Base-by-base conservation (phyloP, 2,888 invertebrate species). In the Charanyca ferruginea region DNA sequence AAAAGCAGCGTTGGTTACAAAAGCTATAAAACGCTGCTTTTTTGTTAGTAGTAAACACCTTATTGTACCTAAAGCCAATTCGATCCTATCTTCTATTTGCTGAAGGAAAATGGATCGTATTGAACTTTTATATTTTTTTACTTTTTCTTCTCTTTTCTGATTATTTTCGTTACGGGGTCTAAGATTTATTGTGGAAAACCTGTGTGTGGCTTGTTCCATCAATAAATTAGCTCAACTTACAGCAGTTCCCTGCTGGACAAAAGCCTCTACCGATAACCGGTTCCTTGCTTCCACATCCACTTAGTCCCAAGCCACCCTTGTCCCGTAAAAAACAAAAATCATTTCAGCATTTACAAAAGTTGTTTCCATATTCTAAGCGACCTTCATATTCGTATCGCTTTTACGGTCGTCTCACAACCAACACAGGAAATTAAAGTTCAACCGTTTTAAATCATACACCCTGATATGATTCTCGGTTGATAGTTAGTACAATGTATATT, bases 371-470 rank as follows among this genome's bases (percentile, higher is more conserved):
- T 72, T 66, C 35, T 20, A 73, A 48, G 44, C 55, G 13, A n/a
- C 35, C 52, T 48, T 44, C 38, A 9, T 48, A 55, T 9, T 20
- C 9, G 8, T 58, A 52, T 53, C 32, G 47, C 22, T 47, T 52
- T 59, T 28, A 35, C 47, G 64, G 42, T 57, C 54, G 23, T 35
- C 55, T 55, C 52, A 59, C 47, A 51, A 59, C 73, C 70, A 52
- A 74, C 35, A 35, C 73, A 64, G 73, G 73, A 73, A 73, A 73
- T 75, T 70, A 75, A 73, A 65, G 73, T 70, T 73, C 52, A 47
- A 57, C 59, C 65, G 52, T 75, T 73, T 75, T 75, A 73, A 64
- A 75, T 70, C 75, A 75, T 48, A 54, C 16, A 25, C 20, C 22
- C 32, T 18, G 48, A 63, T 73, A 41, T 38, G 51, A 28, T 57